Evolutionary conservation across 1,140 invertebrate genomes (phyloP).

Genomic region (Medauroidea extradentata): DNA sequence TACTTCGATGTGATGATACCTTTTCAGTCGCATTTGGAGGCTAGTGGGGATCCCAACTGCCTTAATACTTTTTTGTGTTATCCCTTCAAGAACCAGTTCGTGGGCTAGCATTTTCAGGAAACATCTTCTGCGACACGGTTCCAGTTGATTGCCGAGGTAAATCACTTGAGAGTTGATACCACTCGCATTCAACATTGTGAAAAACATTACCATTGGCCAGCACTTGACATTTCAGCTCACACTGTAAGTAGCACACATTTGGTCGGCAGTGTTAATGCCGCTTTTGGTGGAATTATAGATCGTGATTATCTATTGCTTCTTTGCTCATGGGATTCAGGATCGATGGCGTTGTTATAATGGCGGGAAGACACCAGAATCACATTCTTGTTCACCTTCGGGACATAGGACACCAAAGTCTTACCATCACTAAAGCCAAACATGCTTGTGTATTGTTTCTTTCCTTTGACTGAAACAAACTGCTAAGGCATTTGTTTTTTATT

Average conservation of each 20-base stretch:
- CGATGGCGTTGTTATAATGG: slow-evolving; percentile 21
- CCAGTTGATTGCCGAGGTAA: slow-evolving; percentile 11
- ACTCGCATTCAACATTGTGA: slow-evolving; percentile 31
- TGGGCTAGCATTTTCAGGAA: slow-evolving; percentile 14
- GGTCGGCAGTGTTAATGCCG: too few species aligned
- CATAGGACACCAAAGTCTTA: slow-evolving; percentile 26
- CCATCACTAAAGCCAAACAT: slow-evolving; percentile 22
- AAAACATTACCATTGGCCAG: slow-evolving; percentile 36
- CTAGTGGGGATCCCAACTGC: neutral
- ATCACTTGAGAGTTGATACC: slow-evolving; percentile 29
- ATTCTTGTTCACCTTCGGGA: slow-evolving; percentile 30
- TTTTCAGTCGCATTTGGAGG: slow-evolving; percentile 1
- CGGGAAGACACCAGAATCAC: slow-evolving; percentile 23
- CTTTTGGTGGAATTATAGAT: slow-evolving; percentile 27
- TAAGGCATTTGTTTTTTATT: too few species aligned
- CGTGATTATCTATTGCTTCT: slow-evolving; percentile 24
- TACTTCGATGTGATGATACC: neutral
- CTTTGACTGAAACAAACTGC: too few species aligned
- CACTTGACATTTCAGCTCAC: slow-evolving; percentile 18
- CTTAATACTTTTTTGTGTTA: slow-evolving; percentile 1
- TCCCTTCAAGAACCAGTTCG: slow-evolving; percentile 3
- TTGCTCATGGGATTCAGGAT: slow-evolving; percentile 28
- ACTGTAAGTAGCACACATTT: slow-evolving; percentile 17
- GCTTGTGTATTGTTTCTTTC: too few species aligned
- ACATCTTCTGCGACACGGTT: slow-evolving; percentile 5